Conservation (phyloP, 2,797 vertebrate genomes). For the Siniperca scherzeri region DNA sequence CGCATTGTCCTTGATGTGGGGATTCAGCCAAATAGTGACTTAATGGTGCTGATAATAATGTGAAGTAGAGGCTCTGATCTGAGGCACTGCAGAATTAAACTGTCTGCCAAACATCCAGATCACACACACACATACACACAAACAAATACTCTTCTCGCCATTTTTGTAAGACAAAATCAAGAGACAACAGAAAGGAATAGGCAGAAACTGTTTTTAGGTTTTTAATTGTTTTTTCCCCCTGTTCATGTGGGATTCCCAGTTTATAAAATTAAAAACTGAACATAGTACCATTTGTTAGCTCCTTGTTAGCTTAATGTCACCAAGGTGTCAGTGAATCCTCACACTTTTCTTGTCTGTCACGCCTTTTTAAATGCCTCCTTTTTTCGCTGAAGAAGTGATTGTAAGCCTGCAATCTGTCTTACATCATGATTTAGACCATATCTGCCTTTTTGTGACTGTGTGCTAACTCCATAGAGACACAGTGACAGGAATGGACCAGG, state of each 20-base stretch:
- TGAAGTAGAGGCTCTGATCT: slow-evolving; percentile 24
- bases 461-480: neutral
- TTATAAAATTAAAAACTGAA: neutral
- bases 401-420: neutral
- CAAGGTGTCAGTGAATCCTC: slow-evolving; percentile 1
- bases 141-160: neutral
- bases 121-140: neutral
- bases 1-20: slow-evolving; percentile 52
- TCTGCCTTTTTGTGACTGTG: neutral
- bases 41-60: slow-evolving; percentile 68
- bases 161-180: neutral
- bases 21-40: slow-evolving; percentile 58
- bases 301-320: slow-evolving; percentile 12
- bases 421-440: neutral
- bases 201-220: neutral
- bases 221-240: neutral
- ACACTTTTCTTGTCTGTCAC: neutral
- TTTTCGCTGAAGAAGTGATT: neutral
- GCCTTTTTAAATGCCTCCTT: neutral
- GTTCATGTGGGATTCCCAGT: neutral
- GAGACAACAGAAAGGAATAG: neutral
- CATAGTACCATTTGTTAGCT: neutral
- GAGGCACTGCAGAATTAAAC: slow-evolving; percentile 19
- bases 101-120: neutral
- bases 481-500: neutral